These are phyloP conservation scores for Zelostemma sp. DNA, from an alignment of 1,140 invertebrate genomes.

Conservation along the genomic window DNA sequence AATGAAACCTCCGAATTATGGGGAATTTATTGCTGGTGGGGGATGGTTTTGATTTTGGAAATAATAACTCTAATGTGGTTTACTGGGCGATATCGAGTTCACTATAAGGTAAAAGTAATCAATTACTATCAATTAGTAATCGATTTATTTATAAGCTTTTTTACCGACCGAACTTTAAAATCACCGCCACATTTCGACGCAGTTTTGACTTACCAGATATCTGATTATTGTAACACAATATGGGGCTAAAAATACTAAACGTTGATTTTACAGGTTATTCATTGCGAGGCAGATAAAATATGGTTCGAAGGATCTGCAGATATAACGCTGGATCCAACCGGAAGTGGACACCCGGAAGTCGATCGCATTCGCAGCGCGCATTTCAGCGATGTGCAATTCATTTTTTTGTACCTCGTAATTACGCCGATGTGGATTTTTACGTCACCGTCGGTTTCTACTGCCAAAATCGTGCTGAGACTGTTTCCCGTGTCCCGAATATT, in stretches of 20 bases:
- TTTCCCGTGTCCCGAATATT: conserved; percentile 49
- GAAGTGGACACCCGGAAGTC: conserved; percentile 56
- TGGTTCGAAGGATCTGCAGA: conserved; percentile 50
- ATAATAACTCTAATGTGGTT: conserved; percentile 55
- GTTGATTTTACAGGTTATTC: conserved; percentile 56
- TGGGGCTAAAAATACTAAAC: too few species aligned
- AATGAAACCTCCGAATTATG: conserved; percentile 22
- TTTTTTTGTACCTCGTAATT: conserved; percentile 49
- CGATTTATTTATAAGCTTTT: conserved; percentile 5
- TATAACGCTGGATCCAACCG: conserved; percentile 44
- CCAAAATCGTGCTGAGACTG: conserved; percentile 32
- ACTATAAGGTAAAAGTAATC: conserved; percentile 52
- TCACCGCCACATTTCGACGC: too few species aligned
- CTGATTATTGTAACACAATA: too few species aligned
- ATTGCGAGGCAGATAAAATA: conserved; percentile 58
- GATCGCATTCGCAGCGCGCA: conserved; percentile 53
- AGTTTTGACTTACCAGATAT: too few species aligned
- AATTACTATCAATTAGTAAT: background rate
- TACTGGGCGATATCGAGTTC: conserved; percentile 52
- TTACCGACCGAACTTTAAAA: too few species aligned
- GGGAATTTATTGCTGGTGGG: conserved; percentile 52
- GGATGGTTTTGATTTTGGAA: conserved; percentile 53
- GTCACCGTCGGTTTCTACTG: conserved; percentile 30
- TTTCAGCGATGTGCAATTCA: conserved; percentile 47
- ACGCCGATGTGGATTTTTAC: conserved; percentile 53